phyloP scores from a whole-genome alignment of 2,797 vertebrate genomes.

The Coluber constrictor region DNA sequence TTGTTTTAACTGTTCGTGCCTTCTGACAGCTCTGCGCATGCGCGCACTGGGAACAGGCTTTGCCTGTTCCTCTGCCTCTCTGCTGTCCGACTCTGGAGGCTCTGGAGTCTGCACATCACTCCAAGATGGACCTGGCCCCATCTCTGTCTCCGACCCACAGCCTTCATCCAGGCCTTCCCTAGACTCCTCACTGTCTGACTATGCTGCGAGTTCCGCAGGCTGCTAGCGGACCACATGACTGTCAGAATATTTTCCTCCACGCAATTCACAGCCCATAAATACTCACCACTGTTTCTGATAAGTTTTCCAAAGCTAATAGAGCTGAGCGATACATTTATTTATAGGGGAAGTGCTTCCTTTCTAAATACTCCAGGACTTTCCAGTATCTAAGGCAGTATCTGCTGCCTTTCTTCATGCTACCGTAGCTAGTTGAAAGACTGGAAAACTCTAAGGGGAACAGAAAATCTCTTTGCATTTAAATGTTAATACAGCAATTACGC shows the following conservation, averaged over 20 bases:
- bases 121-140: too few relatives aligned
- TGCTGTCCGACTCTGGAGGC: too few relatives aligned
- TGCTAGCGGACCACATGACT: too few relatives aligned
- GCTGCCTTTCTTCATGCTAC: background rate
- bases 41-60: too few relatives aligned
- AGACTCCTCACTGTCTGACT: too few relatives aligned
- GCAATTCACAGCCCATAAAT: conserved; percentile 23
- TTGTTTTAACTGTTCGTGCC: too few relatives aligned
- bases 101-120: too few relatives aligned
- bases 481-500: conserved; percentile 41
- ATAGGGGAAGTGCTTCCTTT: conserved; percentile 9
- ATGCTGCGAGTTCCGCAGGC: too few relatives aligned
- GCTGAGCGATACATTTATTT: conserved; percentile 16
- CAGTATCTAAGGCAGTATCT: conserved; percentile 4
- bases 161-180: too few relatives aligned
- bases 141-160: too few relatives aligned
- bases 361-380: background rate
- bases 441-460: conserved; percentile 44
- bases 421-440: conserved; percentile 25
- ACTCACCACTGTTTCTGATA: conserved; percentile 27
- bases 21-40: too few relatives aligned
- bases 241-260: background rate
- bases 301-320: background rate
- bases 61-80: too few relatives aligned
- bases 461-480: conserved; percentile 48